Conservation (phyloP, 92 coral and sea anemone genomes). For the Zoanthus gigantus region DNA sequence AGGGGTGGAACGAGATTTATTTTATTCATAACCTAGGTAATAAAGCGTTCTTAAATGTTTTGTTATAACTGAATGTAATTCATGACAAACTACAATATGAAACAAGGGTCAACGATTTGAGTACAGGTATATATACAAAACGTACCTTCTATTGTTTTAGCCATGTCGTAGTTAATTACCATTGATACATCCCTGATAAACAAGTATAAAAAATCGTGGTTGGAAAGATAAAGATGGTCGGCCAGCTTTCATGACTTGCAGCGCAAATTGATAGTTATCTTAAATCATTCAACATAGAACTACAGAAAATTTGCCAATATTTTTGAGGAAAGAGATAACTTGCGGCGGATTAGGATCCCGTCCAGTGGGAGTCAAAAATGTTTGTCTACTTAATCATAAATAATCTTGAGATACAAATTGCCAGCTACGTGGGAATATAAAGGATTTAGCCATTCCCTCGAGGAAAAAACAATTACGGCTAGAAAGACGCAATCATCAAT, state of each 20-base stretch:
- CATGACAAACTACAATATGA: no score
- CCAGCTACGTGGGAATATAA: no score
- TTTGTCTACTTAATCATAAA: not conserved
- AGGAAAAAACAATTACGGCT: not conserved
- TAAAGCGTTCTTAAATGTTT: no score
- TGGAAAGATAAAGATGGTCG: not conserved
- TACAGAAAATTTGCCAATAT: not conserved
- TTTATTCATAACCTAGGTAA: no score
- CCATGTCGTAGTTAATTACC: slow-evolving; percentile 99
- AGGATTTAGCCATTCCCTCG: no score
- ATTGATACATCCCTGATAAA: slow-evolving; percentile 92
- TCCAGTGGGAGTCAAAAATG: no score
- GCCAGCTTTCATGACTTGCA: not conserved
- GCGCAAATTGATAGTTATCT: not conserved
- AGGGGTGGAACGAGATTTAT: no score
- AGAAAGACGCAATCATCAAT: not conserved
- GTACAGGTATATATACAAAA: slow-evolving; percentile 57
- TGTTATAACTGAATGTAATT: no score
- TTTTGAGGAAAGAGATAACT: no score
- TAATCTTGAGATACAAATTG: no score
- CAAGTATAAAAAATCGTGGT: not conserved
- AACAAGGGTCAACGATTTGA: no score
- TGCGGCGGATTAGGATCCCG: no score
- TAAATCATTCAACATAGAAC: not conserved
- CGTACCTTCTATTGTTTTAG: slow-evolving; percentile 97